Percentiles rank a stretch among this genome's conserved stretches.
Evolutionary conservation across 92 coral and sea anemone species (phyloP).

Genomic region (Umimayanthus kanabou): DNA sequence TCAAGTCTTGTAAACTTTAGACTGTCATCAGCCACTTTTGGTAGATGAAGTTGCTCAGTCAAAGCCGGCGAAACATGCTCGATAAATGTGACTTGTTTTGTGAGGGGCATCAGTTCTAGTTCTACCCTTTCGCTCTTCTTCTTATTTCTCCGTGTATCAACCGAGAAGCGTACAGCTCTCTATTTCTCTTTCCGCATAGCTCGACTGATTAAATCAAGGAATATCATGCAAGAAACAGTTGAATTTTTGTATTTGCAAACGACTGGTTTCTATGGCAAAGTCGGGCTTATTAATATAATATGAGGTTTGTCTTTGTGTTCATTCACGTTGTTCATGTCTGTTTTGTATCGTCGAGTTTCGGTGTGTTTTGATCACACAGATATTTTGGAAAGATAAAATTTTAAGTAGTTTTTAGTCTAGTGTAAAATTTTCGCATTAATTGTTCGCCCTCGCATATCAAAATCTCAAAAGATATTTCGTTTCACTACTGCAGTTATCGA

Average conservation of each 20-base stretch:
- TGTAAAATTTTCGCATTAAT: neutral
- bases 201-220: neutral
- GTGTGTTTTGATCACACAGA: neutral
- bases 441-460: neutral
- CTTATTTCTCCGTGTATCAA: neutral
- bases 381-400: neutral
- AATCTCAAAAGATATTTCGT: neutral
- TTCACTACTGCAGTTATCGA: neutral
- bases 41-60: conserved; percentile 10
- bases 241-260: conserved; percentile 17
- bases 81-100: conserved; percentile 17
- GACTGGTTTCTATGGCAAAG: conserved; percentile 39
- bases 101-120: conserved; percentile 23
- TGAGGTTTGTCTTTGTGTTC: conserved; percentile 24
- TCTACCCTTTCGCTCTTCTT: neutral
- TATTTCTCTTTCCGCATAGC: neutral
- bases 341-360: neutral
- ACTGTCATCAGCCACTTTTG: conserved; percentile 24
- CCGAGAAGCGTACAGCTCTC: neutral
- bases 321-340: neutral
- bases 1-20: conserved; percentile 23
- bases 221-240: neutral
- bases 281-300: conserved; percentile 36
- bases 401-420: no score
- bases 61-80: conserved; percentile 1